Evolutionary conservation across 92 coral and sea anemone species (phyloP).

Genomic region (Actinernus sp.): DNA sequence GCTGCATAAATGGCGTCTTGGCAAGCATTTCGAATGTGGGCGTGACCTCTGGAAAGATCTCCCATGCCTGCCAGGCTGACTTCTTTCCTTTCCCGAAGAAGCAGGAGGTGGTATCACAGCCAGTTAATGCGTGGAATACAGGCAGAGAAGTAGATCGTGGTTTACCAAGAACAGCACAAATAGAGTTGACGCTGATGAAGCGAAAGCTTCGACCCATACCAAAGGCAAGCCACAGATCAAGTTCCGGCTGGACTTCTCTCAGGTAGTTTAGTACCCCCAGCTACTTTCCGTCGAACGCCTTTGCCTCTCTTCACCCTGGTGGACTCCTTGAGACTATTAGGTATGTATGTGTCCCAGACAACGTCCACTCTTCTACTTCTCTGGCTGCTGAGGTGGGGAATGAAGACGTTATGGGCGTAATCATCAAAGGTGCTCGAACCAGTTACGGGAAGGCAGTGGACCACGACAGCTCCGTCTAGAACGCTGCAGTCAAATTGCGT

Average conservation of each 20-base stretch:
- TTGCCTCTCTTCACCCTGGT: constrained; percentile 38
- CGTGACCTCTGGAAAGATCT: constrained; percentile 50
- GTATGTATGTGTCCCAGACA: constrained; percentile 54
- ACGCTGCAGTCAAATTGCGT: constrained; percentile 37
- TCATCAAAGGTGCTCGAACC: constrained; percentile 36
- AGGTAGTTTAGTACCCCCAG: too few relatives aligned
- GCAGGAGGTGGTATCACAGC: constrained; percentile 32
- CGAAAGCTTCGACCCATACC: constrained; percentile 50
- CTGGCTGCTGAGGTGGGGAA: constrained; percentile 29
- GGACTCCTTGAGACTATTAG: constrained; percentile 33
- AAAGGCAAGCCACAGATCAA: too few relatives aligned
- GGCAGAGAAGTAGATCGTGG: constrained; percentile 30
- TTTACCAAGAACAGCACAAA: constrained; percentile 39
- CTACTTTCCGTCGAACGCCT: constrained; percentile 49
- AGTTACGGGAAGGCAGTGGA: constrained; percentile 32
- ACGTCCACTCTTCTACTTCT: constrained; percentile 37
- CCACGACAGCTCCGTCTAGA: constrained; percentile 48
- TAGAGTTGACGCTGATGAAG: constrained; percentile 34
- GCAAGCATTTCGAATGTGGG: constrained; percentile 64
- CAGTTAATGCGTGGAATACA: constrained; percentile 32
- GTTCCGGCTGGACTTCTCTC: too few relatives aligned
- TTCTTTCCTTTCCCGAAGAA: constrained; percentile 41
- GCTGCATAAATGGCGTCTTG: constrained; percentile 49
- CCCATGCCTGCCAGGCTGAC: constrained; percentile 36
- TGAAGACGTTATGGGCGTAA: constrained; percentile 46